Evolutionary conservation across 2,113 vertebrate genomes (phyloP).

Genomic region (Glareola pratincola): DNA sequence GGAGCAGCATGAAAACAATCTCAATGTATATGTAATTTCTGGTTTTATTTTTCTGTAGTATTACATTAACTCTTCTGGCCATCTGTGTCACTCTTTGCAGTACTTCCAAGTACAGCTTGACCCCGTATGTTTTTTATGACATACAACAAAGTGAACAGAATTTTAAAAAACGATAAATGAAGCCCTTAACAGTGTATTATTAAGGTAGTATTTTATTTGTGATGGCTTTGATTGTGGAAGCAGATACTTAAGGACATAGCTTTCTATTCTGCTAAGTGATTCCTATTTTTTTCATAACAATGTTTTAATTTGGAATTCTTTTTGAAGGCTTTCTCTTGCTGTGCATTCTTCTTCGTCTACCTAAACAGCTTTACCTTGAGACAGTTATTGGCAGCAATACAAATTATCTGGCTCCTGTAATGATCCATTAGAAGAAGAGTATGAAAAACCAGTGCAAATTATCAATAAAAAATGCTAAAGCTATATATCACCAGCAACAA

Average conservation of each 20-base stretch:
- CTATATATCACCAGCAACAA: conserved; percentile 40
- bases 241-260: neutral
- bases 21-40: neutral
- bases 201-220: neutral
- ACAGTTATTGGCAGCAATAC: conserved; percentile 36
- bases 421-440: conserved; percentile 52
- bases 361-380: conserved; percentile 24
- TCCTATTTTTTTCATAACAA: neutral
- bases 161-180: neutral
- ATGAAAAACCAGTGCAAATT: conserved; percentile 46
- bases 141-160: neutral
- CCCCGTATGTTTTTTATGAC: neutral
- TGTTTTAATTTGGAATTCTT: neutral
- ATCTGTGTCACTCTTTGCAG: neutral
- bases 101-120: neutral
- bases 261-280: neutral
- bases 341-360: neutral
- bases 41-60: neutral
- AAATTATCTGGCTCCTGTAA: conserved; percentile 28
- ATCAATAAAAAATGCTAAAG: conserved; percentile 31
- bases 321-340: neutral
- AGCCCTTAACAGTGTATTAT: neutral
- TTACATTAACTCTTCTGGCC: neutral
- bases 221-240: neutral
- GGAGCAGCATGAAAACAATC: neutral